Percentiles rank a stretch among this genome's conserved stretches.
These are phyloP conservation scores for Leptarthrus brevirostris DNA, from an alignment of 2,888 invertebrate species.

Conservation along the genomic window DNA sequence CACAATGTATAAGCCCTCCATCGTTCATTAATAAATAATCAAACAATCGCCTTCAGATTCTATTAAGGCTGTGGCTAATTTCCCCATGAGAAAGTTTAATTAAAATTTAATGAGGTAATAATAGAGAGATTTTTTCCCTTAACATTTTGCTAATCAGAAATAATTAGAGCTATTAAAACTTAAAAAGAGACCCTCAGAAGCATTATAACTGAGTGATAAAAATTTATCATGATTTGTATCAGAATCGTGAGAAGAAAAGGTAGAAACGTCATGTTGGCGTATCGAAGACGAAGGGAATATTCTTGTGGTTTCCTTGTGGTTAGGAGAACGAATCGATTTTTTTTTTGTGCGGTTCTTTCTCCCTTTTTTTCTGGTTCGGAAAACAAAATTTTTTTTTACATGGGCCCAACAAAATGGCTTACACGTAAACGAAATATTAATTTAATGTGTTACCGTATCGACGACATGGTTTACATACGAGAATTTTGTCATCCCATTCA, in stretches of 20 bases:
- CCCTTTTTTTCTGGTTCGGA: not conserved
- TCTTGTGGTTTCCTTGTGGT: not conserved
- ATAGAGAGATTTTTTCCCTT: slow-evolving; percentile 26
- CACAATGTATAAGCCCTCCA: not conserved
- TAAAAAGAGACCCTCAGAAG: slow-evolving; percentile 9
- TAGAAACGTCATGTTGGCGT: not conserved
- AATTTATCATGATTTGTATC: slow-evolving; percentile 36
- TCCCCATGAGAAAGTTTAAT: slow-evolving; percentile 37
- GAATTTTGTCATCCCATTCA: no score
- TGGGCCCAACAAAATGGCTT: slow-evolving; percentile 10
- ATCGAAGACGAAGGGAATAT: not conserved
- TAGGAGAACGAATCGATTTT: slow-evolving; percentile 17
- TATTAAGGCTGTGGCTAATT: slow-evolving; percentile 8
- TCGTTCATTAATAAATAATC: slow-evolving; percentile 27
- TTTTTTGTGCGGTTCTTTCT: slow-evolving; percentile 11
- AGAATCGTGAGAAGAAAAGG: not conserved
- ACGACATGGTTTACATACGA: slow-evolving; percentile 29
- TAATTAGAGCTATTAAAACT: slow-evolving; percentile 30
- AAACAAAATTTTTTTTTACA: not conserved
- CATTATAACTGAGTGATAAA: slow-evolving; percentile 27
- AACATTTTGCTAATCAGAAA: slow-evolving; percentile 34
- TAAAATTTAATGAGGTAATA: slow-evolving; percentile 41
- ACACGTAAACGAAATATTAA: slow-evolving; percentile 39
- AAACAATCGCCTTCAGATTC: slow-evolving; percentile 20
- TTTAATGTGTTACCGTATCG: slow-evolving; percentile 26